These are phyloP conservation scores for Xanthostigma xanthostigma DNA, from an alignment of 2,888 invertebrate genomes.

Conservation along the genomic window DNA sequence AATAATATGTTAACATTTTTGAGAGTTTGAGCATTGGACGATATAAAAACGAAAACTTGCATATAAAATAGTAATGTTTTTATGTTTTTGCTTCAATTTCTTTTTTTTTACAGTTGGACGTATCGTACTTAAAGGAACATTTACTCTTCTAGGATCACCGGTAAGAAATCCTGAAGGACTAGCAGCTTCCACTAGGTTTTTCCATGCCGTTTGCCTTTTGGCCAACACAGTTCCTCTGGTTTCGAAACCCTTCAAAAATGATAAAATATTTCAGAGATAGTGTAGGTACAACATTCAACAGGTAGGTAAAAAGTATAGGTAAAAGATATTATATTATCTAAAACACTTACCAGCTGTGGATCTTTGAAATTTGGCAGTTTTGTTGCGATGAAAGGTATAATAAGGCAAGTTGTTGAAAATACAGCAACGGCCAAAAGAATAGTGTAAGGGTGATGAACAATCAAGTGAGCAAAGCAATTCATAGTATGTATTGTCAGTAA, in stretches of 20 bases:
- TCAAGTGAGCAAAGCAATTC: slow-evolving; percentile 46
- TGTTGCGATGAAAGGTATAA: slow-evolving; percentile 45
- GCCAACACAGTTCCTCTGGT: slow-evolving; percentile 77
- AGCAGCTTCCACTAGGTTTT: slow-evolving; percentile 65
- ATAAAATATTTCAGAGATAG: background rate
- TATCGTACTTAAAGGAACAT: slow-evolving; percentile 15
- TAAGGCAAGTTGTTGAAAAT: slow-evolving; percentile 47
- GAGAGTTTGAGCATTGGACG: background rate
- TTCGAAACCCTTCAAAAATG: slow-evolving; percentile 64
- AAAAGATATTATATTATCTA: no score
- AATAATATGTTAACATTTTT: background rate
- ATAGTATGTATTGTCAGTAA: slow-evolving; percentile 14
- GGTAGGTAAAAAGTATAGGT: background rate
- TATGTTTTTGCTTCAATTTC: slow-evolving; percentile 8
- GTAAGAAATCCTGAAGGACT: slow-evolving; percentile 51
- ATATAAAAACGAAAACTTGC: background rate
- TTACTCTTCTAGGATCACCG: slow-evolving; percentile 54
- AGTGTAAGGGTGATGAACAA: slow-evolving; percentile 51
- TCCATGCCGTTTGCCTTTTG: slow-evolving; percentile 67
- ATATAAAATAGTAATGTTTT: background rate
- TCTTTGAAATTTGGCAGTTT: slow-evolving; percentile 70
- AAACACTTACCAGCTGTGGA: slow-evolving; percentile 54
- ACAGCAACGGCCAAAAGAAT: slow-evolving; percentile 45
- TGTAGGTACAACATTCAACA: background rate
- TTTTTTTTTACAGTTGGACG: background rate